Evolutionary conservation across 2,888 invertebrate species (phyloP), one percentile per base, ranked within the genome.

Genomic region (Liodrosophila aerea): DNA sequence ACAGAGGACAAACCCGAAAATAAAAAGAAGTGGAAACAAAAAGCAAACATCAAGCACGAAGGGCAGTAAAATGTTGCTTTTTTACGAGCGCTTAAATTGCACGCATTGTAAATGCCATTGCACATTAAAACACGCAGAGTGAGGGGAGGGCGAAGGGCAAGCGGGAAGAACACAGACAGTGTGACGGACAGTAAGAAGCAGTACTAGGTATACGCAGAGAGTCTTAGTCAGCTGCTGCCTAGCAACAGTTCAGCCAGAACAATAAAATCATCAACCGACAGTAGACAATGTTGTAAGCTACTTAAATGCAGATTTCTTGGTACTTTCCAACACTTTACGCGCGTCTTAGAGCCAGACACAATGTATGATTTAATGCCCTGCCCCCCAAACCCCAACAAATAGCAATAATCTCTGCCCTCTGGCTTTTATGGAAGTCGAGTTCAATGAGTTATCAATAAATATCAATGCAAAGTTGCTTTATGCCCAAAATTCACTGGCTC

Each of bases 31-130:
- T n/a, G n/a, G n/a, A n/a, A n/a, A n/a, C n/a, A n/a, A n/a, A n/a
- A n/a, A n/a, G n/a, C n/a, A n/a, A n/a, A n/a, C n/a, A n/a, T n/a
- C n/a, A n/a, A 53, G 47, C 11, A 43, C 44, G 50, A 39, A 53
- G 49, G 33, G 49, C 67, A 61, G 53, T 66, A 47, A 70, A 66
- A 57, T 59, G 27, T 22, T 47, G 40, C 39, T 46, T 53, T 59
- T 70, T 66, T 66, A 72, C 67, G 72, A 72, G 62, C 73, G 29
- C 67, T 72, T 58, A 70, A 70, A 66, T 72, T 56, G 59, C 52
- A 70, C 51, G 65, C 65, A 64, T 70, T 68, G 51, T 56, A 70
- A 68, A 64, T 59, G 57, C 37, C 49, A 39, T 41, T 50, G 50
- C 68, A 67, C 52, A 18, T 46, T 46, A 36, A 49, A 5, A 58